Evolutionary conservation across 2,797 vertebrate genomes (phyloP).

Genomic region (Mallotus villosus): DNA sequence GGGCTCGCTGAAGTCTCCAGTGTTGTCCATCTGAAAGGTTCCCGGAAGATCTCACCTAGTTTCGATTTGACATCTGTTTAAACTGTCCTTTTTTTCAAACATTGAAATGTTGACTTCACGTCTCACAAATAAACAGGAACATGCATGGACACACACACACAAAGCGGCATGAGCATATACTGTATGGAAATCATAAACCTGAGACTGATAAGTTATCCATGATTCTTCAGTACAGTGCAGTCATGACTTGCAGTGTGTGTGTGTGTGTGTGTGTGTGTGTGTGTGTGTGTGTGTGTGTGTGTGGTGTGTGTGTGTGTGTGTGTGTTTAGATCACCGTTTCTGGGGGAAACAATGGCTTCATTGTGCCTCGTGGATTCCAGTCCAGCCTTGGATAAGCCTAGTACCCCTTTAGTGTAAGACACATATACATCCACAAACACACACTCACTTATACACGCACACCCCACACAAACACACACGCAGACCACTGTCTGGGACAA

Average conservation of each 20-base stretch:
- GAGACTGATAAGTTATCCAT: neutral
- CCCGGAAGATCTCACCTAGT: neutral
- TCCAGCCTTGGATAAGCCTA: conserved; percentile 39
- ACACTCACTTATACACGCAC: conserved; percentile 9
- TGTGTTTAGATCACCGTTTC: conserved; percentile 5
- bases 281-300: no score
- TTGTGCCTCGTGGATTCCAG: conserved; percentile 46
- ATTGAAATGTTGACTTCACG: neutral
- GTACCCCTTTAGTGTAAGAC: neutral
- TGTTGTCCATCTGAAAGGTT: neutral
- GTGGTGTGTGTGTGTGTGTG: conserved; percentile 1
- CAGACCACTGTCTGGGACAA: neutral
- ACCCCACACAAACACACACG: conserved; percentile 6
- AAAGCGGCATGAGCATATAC: neutral
- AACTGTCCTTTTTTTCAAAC: neutral
- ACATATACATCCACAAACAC: conserved; percentile 5
- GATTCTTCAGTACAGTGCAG: neutral
- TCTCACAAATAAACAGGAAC: conserved; percentile 5
- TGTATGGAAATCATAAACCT: neutral
- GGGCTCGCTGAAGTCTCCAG: conserved; percentile 15
- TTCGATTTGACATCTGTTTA: neutral
- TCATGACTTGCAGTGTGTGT: neutral
- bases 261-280: neutral
- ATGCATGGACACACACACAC: neutral
- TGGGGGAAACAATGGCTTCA: conserved; percentile 47